These are phyloP conservation scores for Oenanthe oenanthe DNA, from an alignment of 2,113 vertebrate species.

Conservation along the genomic window DNA sequence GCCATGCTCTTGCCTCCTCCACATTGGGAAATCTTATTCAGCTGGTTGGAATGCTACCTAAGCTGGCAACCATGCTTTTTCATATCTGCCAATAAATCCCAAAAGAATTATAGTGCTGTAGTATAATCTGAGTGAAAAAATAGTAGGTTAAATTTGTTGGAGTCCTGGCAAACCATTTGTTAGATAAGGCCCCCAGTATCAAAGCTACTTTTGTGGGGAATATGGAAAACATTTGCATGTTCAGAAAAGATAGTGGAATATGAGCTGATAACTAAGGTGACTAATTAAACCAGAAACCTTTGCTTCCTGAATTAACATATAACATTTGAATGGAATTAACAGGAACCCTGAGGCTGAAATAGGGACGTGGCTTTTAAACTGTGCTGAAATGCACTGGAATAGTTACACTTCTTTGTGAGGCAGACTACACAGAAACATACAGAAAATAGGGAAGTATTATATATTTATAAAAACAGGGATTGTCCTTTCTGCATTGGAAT, in stretches of 20 bases:
- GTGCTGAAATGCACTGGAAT: background rate
- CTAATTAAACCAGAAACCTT: slow-evolving; percentile 19
- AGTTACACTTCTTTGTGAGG: slow-evolving; percentile 5
- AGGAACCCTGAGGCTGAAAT: background rate
- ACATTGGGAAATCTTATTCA: background rate
- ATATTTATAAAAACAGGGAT: slow-evolving; percentile 1
- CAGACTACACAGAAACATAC: background rate
- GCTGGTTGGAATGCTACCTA: background rate
- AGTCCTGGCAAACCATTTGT: background rate
- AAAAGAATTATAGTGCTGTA: background rate
- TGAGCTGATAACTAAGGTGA: background rate
- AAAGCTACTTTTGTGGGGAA: background rate
- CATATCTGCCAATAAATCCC: background rate
- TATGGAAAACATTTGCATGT: background rate
- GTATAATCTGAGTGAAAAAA: background rate
- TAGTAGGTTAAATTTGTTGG: background rate
- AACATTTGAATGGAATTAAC: slow-evolving; percentile 22
- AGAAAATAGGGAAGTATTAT: background rate
- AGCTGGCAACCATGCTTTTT: background rate
- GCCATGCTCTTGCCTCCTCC: background rate
- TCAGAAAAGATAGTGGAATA: background rate
- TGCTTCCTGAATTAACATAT: background rate
- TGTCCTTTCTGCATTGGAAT: background rate
- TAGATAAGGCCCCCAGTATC: background rate
- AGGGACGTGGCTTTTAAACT: slow-evolving; percentile 31